Base-by-base conservation (phyloP, 2,888 invertebrate species). In the Maniola hyperantus region DNA sequence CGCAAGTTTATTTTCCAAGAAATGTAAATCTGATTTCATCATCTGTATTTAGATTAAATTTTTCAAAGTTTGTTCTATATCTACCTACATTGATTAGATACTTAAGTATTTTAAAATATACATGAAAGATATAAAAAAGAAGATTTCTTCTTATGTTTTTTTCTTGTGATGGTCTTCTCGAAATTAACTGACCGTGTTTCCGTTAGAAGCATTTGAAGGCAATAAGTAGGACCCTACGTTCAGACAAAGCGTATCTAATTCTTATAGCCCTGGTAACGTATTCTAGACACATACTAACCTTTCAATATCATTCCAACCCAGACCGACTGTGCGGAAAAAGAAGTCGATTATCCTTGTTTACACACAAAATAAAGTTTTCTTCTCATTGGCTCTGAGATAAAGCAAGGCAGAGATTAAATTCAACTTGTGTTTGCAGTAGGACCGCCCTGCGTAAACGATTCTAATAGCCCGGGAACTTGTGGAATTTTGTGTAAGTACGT, bases 311-410 rank as follows among this genome's bases (percentile, higher is more conserved):
- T 78, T 76, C 77, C 79, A 75, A 80, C 71, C 78, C 76, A 75
- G 83, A 73, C 78, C 80, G 79, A 79, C 81, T 81, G 78, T 78
- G 83, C 81, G 81, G 81, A 84, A 86, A 84, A 74, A 72, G 80
- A 78, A 84, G 80, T 79, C 83, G 83, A 87, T 87, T 87, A 86
- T 82, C 84, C 84, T 82, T 90, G 88, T 91, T 89, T 89, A 87
- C 90, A 82, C 80, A 86, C 84, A 84, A 85, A 89, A 89, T 88
- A 88, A 89, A 90, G 87, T 89, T 90, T 89, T 87, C 86, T 86
- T 88, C 85, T 85, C 88, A 87, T 86, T 88, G 87, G 81, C 78
- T 81, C 73, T 72, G 73, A 85, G 83, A 88, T 88, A 88, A 88
- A 88, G 83, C 82, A 80, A 79, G 77, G 80, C 82, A 85, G 80